Conservation (phyloP, 2,113 vertebrate species). For the Pteruthius melanotis region DNA sequence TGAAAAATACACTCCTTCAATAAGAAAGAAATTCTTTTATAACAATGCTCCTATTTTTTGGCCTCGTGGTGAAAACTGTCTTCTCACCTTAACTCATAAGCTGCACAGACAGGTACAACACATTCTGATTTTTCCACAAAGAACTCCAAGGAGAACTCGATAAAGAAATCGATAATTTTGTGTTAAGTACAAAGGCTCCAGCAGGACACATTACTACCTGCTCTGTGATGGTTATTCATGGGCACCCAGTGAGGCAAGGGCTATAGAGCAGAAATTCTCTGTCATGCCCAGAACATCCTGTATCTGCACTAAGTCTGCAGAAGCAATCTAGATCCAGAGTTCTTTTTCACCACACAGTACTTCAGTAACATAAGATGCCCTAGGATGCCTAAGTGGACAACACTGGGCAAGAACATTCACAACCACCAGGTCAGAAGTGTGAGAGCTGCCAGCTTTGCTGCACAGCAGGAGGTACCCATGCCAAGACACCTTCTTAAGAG, state of each 20-base stretch:
- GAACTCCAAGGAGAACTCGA: neutral
- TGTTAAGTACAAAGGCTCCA: neutral
- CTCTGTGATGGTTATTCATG: neutral
- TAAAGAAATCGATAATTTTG: neutral
- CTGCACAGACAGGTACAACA: neutral
- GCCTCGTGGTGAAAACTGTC: neutral
- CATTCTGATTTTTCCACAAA: neutral
- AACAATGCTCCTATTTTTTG: neutral
- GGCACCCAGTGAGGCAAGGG: neutral
- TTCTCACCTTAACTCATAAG: neutral
- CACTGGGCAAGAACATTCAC: accelerated
- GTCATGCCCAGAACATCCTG: neutral
- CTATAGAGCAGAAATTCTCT: neutral
- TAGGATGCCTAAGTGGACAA: neutral
- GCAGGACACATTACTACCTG: neutral
- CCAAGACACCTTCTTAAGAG: neutral
- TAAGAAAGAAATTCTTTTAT: neutral
- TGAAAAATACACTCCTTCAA: neutral
- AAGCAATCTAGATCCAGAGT: neutral
- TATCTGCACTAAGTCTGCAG: neutral
- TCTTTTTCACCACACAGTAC: neutral
- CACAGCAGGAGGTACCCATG: neutral
- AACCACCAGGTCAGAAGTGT: neutral
- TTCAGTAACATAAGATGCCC: neutral
- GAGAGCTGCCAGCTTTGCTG: neutral